Conservation (phyloP, 2,888 invertebrate genomes). For the Lucinisca nassula region DNA sequence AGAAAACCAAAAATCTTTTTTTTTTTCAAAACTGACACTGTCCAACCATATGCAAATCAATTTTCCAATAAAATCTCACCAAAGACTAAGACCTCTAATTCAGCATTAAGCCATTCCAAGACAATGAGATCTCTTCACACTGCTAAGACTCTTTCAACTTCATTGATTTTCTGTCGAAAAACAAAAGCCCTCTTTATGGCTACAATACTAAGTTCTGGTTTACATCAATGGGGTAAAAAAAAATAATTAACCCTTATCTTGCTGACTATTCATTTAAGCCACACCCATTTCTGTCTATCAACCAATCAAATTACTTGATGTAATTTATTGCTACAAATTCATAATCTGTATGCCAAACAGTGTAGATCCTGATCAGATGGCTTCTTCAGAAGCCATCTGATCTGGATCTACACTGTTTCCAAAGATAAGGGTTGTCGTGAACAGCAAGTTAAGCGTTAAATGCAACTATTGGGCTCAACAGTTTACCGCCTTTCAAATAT, state of each 20-base stretch:
- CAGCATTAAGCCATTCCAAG: neutral
- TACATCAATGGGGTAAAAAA: neutral
- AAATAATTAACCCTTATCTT: too few species aligned
- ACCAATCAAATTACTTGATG: too few species aligned
- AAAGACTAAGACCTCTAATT: neutral
- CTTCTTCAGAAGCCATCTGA: too few species aligned
- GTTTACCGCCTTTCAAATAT: neutral
- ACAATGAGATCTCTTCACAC: neutral
- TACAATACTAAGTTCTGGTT: neutral
- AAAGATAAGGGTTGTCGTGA: too few species aligned
- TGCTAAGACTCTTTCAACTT: neutral
- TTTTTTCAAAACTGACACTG: neutral
- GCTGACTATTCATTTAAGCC: neutral
- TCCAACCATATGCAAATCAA: neutral
- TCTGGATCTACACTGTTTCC: too few species aligned
- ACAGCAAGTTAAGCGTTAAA: too few species aligned
- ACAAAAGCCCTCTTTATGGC: neutral
- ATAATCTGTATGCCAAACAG: too few species aligned
- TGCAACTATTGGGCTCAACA: neutral
- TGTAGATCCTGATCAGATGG: too few species aligned
- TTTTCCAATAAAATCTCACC: neutral
- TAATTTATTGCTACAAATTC: too few species aligned
- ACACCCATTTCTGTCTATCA: too few species aligned
- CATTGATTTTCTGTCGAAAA: neutral
- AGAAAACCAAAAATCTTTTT: neutral